Base-by-base conservation (phyloP, 1,140 invertebrate genomes). In the Lepeophtheirus salmonis region DNA sequence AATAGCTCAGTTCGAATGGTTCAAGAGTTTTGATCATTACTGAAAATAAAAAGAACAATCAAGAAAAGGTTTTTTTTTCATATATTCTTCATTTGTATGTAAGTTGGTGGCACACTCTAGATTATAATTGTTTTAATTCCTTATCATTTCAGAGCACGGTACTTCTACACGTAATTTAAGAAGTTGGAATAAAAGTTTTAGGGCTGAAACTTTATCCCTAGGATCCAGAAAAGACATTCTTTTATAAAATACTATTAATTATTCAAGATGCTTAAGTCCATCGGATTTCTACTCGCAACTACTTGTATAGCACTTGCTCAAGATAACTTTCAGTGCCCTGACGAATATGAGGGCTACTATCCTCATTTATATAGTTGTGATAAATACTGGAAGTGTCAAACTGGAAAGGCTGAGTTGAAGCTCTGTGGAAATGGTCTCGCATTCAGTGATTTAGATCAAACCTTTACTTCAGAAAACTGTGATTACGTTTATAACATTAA, bases 401-500 rank as follows among this genome's bases (percentile, higher is more conserved):
- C 87, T 67, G 84, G 83, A 64, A 80, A 77, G 1, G 83, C 87
- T 60, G 85, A 89, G 66, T 73, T 92, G 62, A 91, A 91, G 71
- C 88, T 86, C 23, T 92, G 89, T 73, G 89, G 89, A 48, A 94
- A 94, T 68, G 89, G 89, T 50, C 77, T 94, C 25, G 88, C 88
- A 57, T 94, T 94, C 71, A 88, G 90, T 70, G 80, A 87, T 62
- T 76, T 79, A 16, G 89, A 92, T 72, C 77, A 79, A 50, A 89
- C 90, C 75, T 89, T 82, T 75, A 74, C 89, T 65, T 87, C 84
- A 50, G 89, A 94, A 70, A 92, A 92, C 76, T 94, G 89, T 69
- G 89, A 91, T 71, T 92, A 92, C 74, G 78, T 89, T 62, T 87
- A 92, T 76, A 91, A 91, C 66, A 88, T 92, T n/a, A 86, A 92